Conservation (phyloP, 2,797 vertebrate genomes). For the Petrocephalus sullivani region DNA sequence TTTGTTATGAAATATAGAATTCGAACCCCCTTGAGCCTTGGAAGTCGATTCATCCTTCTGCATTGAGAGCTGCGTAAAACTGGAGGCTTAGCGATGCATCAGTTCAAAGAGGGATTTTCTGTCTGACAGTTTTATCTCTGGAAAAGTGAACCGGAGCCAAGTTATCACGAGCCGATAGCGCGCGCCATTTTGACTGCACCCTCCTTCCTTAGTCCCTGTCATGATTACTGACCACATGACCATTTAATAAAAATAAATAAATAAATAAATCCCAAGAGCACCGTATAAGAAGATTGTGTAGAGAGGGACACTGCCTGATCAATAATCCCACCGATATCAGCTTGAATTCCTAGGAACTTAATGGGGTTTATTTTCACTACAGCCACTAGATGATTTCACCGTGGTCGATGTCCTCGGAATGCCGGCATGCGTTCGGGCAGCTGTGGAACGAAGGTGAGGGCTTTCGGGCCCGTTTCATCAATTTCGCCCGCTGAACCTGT, state of each 20-base stretch:
- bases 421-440: neutral
- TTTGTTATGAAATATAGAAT: slow-evolving; percentile 58
- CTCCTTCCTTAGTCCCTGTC: neutral
- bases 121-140: slow-evolving; percentile 16
- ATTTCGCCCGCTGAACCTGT: slow-evolving; percentile 69
- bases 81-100: neutral
- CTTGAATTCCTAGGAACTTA: slow-evolving; percentile 48
- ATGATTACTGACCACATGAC: neutral
- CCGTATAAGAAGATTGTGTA: neutral
- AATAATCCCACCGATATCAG: slow-evolving; percentile 30
- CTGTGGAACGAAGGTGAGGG: neutral
- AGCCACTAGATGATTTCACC: neutral
- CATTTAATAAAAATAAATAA: neutral
- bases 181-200: neutral
- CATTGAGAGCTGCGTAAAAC: slow-evolving; percentile 14
- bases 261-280: neutral
- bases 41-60: slow-evolving; percentile 52
- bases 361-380: slow-evolving; percentile 28
- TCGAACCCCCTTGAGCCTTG: slow-evolving; percentile 48
- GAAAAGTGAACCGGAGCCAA: slow-evolving; percentile 12
- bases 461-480: slow-evolving; percentile 29
- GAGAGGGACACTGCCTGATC: slow-evolving; percentile 20
- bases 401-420: neutral
- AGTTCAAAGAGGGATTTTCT: slow-evolving; percentile 7
- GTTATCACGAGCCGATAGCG: neutral